Percentiles rank a stretch among this genome's conserved stretches.
Evolutionary conservation across 2,888 invertebrate species (phyloP).

Genomic region (Caenorhabditis sp.): DNA sequence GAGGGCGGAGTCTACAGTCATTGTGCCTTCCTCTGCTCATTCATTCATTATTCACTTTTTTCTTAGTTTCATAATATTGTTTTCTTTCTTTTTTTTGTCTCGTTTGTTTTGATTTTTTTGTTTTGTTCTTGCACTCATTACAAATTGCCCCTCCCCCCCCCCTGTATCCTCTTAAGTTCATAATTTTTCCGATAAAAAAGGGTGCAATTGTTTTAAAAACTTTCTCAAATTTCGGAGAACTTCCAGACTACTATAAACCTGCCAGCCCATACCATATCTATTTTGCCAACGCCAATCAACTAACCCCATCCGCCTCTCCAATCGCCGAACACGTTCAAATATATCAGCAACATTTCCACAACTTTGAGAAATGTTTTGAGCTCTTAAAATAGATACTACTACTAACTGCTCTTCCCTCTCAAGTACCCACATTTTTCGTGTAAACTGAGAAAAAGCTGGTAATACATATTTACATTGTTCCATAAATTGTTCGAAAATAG

Average conservation of each 20-base stretch:
- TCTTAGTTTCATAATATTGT: too few species aligned
- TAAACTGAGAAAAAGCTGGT: neutral
- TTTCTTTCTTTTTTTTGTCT: too few species aligned
- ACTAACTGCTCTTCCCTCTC: neutral
- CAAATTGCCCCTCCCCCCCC: too few species aligned
- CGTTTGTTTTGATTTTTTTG: too few species aligned
- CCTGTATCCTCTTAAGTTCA: too few species aligned
- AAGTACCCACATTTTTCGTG: neutral
- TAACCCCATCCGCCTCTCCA: neutral
- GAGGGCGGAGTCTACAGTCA: too few species aligned
- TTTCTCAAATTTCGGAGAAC: too few species aligned
- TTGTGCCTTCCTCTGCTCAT: too few species aligned
- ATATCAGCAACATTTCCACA: neutral
- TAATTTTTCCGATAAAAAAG: too few species aligned
- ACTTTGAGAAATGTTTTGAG: constrained; percentile 1
- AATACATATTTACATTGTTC: neutral
- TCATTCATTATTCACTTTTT: too few species aligned
- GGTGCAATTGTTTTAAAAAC: too few species aligned
- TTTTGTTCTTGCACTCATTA: too few species aligned
- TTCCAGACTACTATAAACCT: neutral
- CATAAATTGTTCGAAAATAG: neutral
- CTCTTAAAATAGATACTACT: neutral
- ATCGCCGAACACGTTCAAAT: neutral
- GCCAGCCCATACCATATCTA: neutral
- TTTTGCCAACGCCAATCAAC: neutral